Conservation (phyloP, 2,888 invertebrate species). For the Malthinus seriepunctatus region DNA sequence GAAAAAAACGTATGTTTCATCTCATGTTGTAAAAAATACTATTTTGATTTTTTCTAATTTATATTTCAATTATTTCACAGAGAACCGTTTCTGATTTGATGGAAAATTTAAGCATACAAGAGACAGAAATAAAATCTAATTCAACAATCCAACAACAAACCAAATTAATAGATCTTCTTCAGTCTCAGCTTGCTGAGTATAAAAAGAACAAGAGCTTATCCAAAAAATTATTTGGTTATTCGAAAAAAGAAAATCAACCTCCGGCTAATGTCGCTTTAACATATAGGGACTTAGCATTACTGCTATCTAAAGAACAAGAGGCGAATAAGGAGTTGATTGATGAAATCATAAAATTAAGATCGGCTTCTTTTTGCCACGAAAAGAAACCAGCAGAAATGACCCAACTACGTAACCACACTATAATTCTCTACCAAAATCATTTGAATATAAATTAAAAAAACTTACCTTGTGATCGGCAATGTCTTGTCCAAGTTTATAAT, state of each 20-base stretch:
- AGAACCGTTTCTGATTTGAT: too few relatives aligned
- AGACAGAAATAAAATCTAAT: conserved; percentile 59
- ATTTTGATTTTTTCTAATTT: too few relatives aligned
- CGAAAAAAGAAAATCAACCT: conserved; percentile 66
- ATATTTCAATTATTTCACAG: too few relatives aligned
- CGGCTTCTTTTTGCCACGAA: conserved; percentile 29
- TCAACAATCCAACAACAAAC: conserved; percentile 79
- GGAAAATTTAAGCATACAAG: too few relatives aligned
- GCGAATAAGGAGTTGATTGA: conserved; percentile 61
- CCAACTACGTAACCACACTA: conserved; percentile 34
- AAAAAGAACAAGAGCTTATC: conserved; percentile 74
- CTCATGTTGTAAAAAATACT: too few relatives aligned
- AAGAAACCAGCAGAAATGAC: conserved; percentile 27
- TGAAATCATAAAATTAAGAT: conserved; percentile 58
- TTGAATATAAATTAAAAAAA: too few relatives aligned
- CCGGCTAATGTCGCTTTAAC: conserved; percentile 54
- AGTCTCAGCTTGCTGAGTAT: conserved; percentile 66
- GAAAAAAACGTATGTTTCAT: too few relatives aligned
- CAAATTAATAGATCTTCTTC: conserved; percentile 86
- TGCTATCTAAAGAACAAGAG: conserved; percentile 61
- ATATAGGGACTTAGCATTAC: conserved; percentile 59
- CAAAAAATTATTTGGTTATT: conserved; percentile 73
- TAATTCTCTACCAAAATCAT: too few relatives aligned
- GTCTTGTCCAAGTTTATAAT: conserved; percentile 57
- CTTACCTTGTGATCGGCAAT: conserved; percentile 51